phyloP scores from a whole-genome alignment of 2,797 vertebrate genomes.

The Pelochelys cantorii region DNA sequence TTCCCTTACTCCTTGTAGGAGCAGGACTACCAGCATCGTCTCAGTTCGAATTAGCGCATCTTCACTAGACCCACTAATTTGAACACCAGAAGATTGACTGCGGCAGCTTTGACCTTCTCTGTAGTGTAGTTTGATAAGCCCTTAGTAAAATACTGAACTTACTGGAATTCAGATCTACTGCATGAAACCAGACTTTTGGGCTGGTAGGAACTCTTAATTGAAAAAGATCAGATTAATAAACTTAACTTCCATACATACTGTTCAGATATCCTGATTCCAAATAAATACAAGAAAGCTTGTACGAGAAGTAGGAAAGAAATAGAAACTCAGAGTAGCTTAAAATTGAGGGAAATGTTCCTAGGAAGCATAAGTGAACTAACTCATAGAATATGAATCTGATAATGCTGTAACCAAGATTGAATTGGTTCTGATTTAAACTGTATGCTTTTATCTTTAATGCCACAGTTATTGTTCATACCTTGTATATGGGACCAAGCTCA shows the following conservation, averaged over 20 bases:
- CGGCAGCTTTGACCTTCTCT: no score
- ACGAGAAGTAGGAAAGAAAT: background rate
- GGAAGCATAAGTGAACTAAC: background rate
- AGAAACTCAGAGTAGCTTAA: background rate
- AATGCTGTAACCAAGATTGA: background rate
- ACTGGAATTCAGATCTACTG: background rate
- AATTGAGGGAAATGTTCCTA: background rate
- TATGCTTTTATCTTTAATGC: background rate
- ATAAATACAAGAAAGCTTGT: background rate
- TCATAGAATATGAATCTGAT: background rate
- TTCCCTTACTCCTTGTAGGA: no score
- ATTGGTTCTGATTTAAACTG: background rate
- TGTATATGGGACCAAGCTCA: background rate
- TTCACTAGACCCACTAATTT: no score
- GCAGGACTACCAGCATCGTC: no score
- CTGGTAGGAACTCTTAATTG: background rate
- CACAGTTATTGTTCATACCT: background rate
- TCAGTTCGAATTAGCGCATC: no score
- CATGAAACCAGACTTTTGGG: background rate
- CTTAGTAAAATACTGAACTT: background rate
- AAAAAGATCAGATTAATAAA: background rate
- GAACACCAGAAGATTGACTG: no score
- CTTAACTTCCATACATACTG: background rate
- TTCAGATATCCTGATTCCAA: background rate
- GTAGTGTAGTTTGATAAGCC: no score